Conservation (phyloP, 1,140 invertebrate species). For the Acromyrmex charruanus region DNA sequence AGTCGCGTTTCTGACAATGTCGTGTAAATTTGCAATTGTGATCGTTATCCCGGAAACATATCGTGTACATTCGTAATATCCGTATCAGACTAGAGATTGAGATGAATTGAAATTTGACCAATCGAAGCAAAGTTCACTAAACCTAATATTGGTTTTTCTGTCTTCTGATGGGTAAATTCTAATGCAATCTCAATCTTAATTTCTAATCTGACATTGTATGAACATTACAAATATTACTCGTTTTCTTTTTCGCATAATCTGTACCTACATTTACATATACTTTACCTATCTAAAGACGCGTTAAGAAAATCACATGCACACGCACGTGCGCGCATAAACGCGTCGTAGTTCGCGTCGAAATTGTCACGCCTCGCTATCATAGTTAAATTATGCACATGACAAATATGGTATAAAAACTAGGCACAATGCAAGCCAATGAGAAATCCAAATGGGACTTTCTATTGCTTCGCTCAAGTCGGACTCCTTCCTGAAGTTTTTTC, state of each 20-base stretch:
- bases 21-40: neutral
- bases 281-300: conserved; percentile 43
- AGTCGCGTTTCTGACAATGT: neutral
- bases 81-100: no score
- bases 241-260: neutral
- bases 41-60: conserved; percentile 7
- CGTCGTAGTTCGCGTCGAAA: conserved; percentile 3
- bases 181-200: no score
- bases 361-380: neutral
- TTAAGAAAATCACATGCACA: conserved; percentile 8
- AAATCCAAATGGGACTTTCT: conserved; percentile 65
- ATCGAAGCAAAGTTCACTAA: no score
- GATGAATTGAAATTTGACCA: no score
- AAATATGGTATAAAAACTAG: conserved; percentile 77
- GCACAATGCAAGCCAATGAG: conserved; percentile 68
- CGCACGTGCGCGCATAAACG: neutral
- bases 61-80: neutral
- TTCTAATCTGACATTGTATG: no score
- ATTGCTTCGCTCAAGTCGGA: conserved; percentile 35
- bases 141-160: no score
- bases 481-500: neutral
- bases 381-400: conserved; percentile 56
- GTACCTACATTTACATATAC: conserved; percentile 13
- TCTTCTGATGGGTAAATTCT: no score
- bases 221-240: neutral